A percentile compares a stretch with the other conserved stretches of the same genome.
Evolutionary conservation across 2,888 invertebrate species (phyloP).

Genomic region (Amphiduros pacificus): DNA sequence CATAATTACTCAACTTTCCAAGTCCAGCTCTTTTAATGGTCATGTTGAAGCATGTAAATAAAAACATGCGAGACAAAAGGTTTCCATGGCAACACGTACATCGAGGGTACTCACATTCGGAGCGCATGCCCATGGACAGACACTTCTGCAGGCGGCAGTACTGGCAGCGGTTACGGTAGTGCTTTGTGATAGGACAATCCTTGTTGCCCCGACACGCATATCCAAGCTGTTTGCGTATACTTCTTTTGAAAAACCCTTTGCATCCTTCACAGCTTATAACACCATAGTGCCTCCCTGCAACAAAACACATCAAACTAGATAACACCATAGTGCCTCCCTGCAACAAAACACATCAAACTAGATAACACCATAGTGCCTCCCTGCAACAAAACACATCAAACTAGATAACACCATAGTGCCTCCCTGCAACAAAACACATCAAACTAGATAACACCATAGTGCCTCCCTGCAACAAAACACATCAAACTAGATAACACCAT

Average conservation of each 20-base stretch:
- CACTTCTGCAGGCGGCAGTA: constrained; percentile 98
- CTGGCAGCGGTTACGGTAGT: constrained; percentile 97
- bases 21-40: too few relatives aligned
- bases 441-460: too few relatives aligned
- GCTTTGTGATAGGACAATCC: constrained; percentile 97
- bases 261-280: constrained; percentile 91
- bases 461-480: too few relatives aligned
- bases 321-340: constrained; percentile 88
- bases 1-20: too few relatives aligned
- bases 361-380: constrained; percentile 89
- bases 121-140: constrained; percentile 95
- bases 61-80: too few relatives aligned
- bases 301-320: constrained; percentile 38
- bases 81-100: too few relatives aligned
- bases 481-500: too few relatives aligned
- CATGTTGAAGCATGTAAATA: too few relatives aligned
- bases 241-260: constrained; percentile 97
- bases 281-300: constrained; percentile 83
- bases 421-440: constrained; percentile 61
- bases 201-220: constrained; percentile 95
- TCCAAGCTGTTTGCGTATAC: constrained; percentile 93
- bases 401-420: constrained; percentile 88
- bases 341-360: not conserved
- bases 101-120: constrained; percentile 80
- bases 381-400: constrained; percentile 42